Percentiles rank a stretch among this genome's conserved stretches.
phyloP scores from a whole-genome alignment of 2,797 vertebrate species.

The Caiman crocodilus region DNA sequence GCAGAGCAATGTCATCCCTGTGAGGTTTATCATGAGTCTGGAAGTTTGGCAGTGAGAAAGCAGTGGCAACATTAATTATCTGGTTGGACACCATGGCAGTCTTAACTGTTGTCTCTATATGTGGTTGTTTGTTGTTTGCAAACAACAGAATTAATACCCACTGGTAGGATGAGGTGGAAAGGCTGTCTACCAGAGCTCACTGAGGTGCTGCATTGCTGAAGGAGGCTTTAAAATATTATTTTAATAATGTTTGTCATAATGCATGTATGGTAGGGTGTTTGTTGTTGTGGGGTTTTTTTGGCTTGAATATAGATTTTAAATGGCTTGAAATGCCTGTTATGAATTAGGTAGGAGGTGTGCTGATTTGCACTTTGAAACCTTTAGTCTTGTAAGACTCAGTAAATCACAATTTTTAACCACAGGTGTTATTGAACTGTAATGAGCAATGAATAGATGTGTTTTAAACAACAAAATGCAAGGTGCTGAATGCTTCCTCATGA shows the following conservation, averaged over 20 bases:
- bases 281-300: neutral
- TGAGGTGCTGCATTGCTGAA: neutral
- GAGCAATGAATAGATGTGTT: too few relatives aligned
- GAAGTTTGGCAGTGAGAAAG: too few relatives aligned
- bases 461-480: too few relatives aligned
- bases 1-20: too few relatives aligned
- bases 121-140: neutral
- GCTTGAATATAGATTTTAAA: neutral
- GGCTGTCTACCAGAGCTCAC: neutral
- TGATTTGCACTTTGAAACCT: neutral
- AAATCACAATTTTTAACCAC: too few relatives aligned
- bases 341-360: neutral
- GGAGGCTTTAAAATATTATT: neutral
- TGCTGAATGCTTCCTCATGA: too few relatives aligned
- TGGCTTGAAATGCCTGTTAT: neutral
- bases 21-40: too few relatives aligned
- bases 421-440: too few relatives aligned
- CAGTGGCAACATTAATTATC: too few relatives aligned
- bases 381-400: too few relatives aligned
- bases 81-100: too few relatives aligned
- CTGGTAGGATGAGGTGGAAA: neutral
- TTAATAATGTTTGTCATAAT: fast-evolving
- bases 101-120: neutral
- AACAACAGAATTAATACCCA: neutral
- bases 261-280: neutral